Evolutionary conservation across 1,140 invertebrate genomes (phyloP), one percentile per base, ranked within the genome.

Genomic region (Caenorhabditis latens): DNA sequence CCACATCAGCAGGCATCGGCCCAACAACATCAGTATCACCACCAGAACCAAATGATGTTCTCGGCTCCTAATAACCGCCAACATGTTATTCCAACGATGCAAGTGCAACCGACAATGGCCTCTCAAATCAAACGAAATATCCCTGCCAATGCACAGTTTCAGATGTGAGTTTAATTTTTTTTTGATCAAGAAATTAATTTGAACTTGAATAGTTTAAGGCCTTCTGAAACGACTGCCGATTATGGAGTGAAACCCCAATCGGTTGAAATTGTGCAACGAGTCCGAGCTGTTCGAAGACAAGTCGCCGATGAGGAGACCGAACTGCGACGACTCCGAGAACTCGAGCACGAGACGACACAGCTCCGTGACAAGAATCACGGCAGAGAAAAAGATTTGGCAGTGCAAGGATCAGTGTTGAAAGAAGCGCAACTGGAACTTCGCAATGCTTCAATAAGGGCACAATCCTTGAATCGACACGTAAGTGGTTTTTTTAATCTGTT

Each of bases 221-320:
- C 71, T 8, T 79, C 71, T 79, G 71, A 79, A 79, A 50, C 46
- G 3, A 50, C 46, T 19, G 46, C 65, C 14, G 65, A 79, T 24
- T 79, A 50, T 42, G 71, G 71, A 19, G 71, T 79, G 40, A 79
- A 79, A 24, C 71, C 71, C 13, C 71, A 79, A 42, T 79, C 71
- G 11, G 46, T 79, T 11, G 71, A 79, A 50, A 79, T 79, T 3
- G 71, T 79, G 71, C 71, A 79, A 79, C 50, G 46, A 79, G 71
- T 79, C n/a, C 46, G 71, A 21, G 71, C 71, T 53, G 71, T 79
- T 79, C 71, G 71, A 57, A 46, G 84, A 55, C 63, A 85, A 50
- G 84, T 85, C 48, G 84, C 84, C 24, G 84, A 85, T 42, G 84
- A 85, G 67, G 84, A 85, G 53, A 85, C 63, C 42, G 84, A 85